Conservation (phyloP, 2,888 invertebrate genomes). For the Unio pictorum region DNA sequence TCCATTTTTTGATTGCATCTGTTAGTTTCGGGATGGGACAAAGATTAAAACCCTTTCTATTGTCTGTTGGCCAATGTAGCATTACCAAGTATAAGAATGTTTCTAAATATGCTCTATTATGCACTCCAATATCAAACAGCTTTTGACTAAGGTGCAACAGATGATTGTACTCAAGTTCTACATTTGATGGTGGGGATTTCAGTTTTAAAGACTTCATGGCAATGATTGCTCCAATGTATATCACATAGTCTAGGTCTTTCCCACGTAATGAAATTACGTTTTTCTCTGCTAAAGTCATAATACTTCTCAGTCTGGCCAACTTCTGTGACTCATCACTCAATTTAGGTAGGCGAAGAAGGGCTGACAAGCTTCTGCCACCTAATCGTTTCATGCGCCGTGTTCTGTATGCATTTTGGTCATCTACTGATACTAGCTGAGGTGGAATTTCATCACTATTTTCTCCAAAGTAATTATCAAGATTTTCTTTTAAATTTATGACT, state of each 20-base stretch:
- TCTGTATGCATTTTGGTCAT: slow-evolving; percentile 29
- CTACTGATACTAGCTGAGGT: slow-evolving; percentile 6
- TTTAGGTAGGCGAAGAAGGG: slow-evolving; percentile 19
- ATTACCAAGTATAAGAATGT: slow-evolving; percentile 35
- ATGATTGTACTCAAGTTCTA: too few species aligned
- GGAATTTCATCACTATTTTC: slow-evolving; percentile 38
- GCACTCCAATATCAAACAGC: background rate
- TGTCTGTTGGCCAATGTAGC: slow-evolving; percentile 38
- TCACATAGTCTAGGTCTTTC: slow-evolving; percentile 29
- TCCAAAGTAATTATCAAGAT: slow-evolving; percentile 47
- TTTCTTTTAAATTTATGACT: slow-evolving; percentile 32
- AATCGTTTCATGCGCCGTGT: slow-evolving; percentile 27
- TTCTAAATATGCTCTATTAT: slow-evolving; percentile 27
- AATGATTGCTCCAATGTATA: slow-evolving; percentile 25
- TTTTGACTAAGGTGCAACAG: too few species aligned
- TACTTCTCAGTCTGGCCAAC: too few species aligned
- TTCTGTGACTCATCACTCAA: slow-evolving; percentile 2
- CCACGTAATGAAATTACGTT: slow-evolving; percentile 25
- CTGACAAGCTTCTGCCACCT: slow-evolving; percentile 30
- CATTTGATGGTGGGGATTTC: too few species aligned
- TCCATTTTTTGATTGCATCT: slow-evolving; percentile 36
- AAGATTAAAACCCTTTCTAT: slow-evolving; percentile 12
- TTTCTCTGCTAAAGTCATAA: slow-evolving; percentile 1
- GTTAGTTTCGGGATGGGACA: slow-evolving; percentile 19
- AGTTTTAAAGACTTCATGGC: background rate